Evolutionary conservation across 2,113 vertebrate species (phyloP), one percentile per base, ranked within the genome.

Genomic region (Cyanocitta stelleri): DNA sequence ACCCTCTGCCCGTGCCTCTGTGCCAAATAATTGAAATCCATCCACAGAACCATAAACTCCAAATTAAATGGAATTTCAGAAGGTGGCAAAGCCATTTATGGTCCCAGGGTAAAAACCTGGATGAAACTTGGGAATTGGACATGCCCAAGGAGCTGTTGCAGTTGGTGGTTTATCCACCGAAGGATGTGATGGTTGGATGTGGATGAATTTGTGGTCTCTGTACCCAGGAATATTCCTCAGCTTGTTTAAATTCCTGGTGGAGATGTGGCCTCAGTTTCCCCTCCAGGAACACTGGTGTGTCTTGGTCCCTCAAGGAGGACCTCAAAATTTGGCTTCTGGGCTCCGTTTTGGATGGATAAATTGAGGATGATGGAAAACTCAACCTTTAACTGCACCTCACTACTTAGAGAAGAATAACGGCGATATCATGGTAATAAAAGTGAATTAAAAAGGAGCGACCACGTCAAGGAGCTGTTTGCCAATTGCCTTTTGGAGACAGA

Each of bases 221-320:
- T 59, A 41, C 22, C 13, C 1, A 2, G 51, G 23, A 76, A 22
- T 80, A 20, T 86, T 87, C 46, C 23, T 75, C 0, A 0, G 4
- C 13, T 1, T 37, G 23, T 52, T 75, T 37, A 8, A 92, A 84
- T 48, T 79, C 43, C 39, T 61, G 61, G 22, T 69, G 80, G 49
- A 64, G 24, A 44, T 59, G 66, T 78, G 22, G 86, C 89, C 78
- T 94, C 77, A 76, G 62, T 89, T 92, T 89, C 58, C 73, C n/a
- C 16, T 76, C 43, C 21, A 67, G 46, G 55, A 91, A 27, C 6
- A 18, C 19, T 1, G 0, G 2, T 10, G 13, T 46, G 8, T 64
- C 37, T 46, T 66, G 14, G 6, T 74, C 10, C 35, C 35, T 89
- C 32, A 41, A 69, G 41, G 11, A 67, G 7, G 2, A 85, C 16